Evolutionary conservation across 2,888 invertebrate species (phyloP), one percentile per base, ranked within the genome.

Genomic region (Vandiemenella viatica): DNA sequence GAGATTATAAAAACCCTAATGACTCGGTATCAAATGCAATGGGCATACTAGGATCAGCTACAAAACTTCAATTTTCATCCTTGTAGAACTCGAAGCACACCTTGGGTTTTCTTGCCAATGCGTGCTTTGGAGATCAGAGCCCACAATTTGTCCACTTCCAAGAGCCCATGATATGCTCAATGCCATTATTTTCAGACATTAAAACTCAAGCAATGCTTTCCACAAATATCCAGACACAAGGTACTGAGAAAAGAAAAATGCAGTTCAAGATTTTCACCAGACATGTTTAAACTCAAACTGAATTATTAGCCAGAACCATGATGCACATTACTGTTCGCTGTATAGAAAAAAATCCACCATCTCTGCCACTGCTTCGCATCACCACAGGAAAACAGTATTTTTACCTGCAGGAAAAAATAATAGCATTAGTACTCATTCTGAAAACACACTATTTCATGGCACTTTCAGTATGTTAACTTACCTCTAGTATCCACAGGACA

Each of bases 401-500:
- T 49, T 45, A 53, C 50, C 50, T 53, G 49, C 55, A 53, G 52
- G 19, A 53, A 53, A 17, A 18, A 50, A 46, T n/a, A 43, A 32
- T 32, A 32, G 32, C 2, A 48, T 40, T 8, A 46, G 32, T 32
- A 32, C 10, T 32, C 32, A 13, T 13, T 13, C n/a, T 10, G 6
- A 4, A 13, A 10, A 2, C 3, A 32, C 32, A 32, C 13, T 4
- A 32, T 4, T 13, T 3, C 2, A 13, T 13, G 10, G 10, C 3
- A 2, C 10, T 32, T 32, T 32, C 3, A 13, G 32, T 32, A 32
- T 32, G n/a, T 32, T 13, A 32, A 32, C 32, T 4, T 45, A 58
- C 59, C 58, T 59, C 82, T 90, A 91, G 83, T 88, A 90, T 80
- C 90, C 89, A 80, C 89, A 90, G 77, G 80, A 83, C 77, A 90